Base-by-base conservation (phyloP, 2,797 vertebrate species). In the Macropodus opercularis region DNA sequence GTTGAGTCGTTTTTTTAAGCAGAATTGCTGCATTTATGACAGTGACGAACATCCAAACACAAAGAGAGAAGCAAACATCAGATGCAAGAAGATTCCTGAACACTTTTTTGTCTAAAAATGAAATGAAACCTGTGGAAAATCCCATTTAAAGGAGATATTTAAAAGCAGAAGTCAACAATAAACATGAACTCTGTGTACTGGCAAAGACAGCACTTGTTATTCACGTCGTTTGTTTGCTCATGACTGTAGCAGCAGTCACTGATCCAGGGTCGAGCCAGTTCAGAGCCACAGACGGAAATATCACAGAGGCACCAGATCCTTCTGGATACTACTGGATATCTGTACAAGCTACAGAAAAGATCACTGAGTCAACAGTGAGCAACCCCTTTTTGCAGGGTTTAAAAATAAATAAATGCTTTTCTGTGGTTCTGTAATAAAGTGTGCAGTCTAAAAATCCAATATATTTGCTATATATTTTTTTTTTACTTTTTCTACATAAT, bases 171-270 rank as follows among this genome's bases (percentile, higher is more conserved):
- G 8, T 22, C 29, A 19, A 36, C 12, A 13, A 29, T 35, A 34
- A 38, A 29, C 44, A 29, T 19, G 29, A 43, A 17, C 17, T 52
- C 4, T 38, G 26, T 38, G 31, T 1, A 52, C 17, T 15, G 46
- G 6, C 8, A 17, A 47, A 41, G 14, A 23, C 14, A 19, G 46
- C 10, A 32, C 8, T 18, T 44, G 41, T 31, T 35, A 23, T 12
- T 22, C 1, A 11, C 1, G 6, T n/a, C 19, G 56, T 50, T 17
- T 42, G 12, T 49, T 63, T 50, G 21, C 14, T 60, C 31, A 4
- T 18, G 31, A 51, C n/a, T 46, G 49, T 69, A 54, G 42, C 40
- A 48, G 31, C 18, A n/a, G 36, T 8, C 48, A 44, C 23, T 41
- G 21, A 48, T 36, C 34, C 2, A 2, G 15, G 17, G 6, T 53